Percentiles rank a stretch among this genome's conserved stretches.
phyloP scores from a whole-genome alignment of 2,888 invertebrate species.

The Ophion costatus region DNA sequence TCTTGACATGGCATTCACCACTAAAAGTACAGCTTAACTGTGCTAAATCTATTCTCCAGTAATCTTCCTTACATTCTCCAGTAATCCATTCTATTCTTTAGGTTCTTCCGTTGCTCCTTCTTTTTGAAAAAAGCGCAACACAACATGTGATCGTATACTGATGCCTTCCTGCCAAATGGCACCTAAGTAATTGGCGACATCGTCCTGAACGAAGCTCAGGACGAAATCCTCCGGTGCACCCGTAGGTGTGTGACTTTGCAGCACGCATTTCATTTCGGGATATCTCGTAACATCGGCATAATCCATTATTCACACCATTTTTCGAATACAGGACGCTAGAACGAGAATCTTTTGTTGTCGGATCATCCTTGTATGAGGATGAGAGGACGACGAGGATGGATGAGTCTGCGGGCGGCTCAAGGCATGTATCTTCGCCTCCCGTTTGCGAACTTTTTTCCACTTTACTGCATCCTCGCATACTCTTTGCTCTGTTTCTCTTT shows the following conservation, averaged over 20 bases:
- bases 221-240: slow-evolving; percentile 2
- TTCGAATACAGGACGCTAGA: slow-evolving; percentile 25
- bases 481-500: slow-evolving; percentile 9
- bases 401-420: slow-evolving; percentile 36
- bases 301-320: slow-evolving; percentile 62
- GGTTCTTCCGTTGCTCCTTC: not conserved
- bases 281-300: slow-evolving; percentile 40
- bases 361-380: slow-evolving; percentile 29
- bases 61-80: not conserved
- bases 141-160: not conserved
- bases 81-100: not conserved
- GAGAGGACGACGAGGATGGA: slow-evolving; percentile 52
- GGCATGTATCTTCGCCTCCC: slow-evolving; percentile 32
- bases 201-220: not conserved
- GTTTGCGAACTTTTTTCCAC: slow-evolving; percentile 38
- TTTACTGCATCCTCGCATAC: slow-evolving; percentile 8
- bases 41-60: too few relatives aligned
- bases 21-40: too few relatives aligned
- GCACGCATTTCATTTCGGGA: slow-evolving; percentile 11
- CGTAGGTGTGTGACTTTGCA: not conserved
- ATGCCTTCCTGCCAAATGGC: slow-evolving; percentile 6
- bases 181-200: slow-evolving; percentile 2
- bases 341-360: slow-evolving; percentile 18
- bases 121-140: not conserved
- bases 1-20: too few relatives aligned